Conservation (phyloP, 2,797 vertebrate genomes). For the Atherinosoma microstoma region DNA sequence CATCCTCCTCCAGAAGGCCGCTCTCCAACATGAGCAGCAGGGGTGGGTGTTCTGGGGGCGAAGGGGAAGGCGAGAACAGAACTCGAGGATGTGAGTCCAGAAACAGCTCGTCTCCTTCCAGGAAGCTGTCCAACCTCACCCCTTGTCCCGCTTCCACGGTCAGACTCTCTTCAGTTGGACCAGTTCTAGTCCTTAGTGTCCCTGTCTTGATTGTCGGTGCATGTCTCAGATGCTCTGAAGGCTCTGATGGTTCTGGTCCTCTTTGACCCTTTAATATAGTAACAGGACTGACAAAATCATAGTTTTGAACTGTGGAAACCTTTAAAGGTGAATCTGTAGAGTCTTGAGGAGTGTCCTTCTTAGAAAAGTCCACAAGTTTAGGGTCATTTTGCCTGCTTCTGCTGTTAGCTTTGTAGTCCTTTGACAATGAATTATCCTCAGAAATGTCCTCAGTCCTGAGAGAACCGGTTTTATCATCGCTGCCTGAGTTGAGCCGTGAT, state of each 20-base stretch:
- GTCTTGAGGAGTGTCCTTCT: slow-evolving; percentile 32
- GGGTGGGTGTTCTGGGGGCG: slow-evolving; percentile 79
- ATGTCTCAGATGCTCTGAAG: slow-evolving; percentile 23
- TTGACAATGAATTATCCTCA: slow-evolving; percentile 45
- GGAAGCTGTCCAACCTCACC: slow-evolving; percentile 43
- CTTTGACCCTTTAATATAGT: slow-evolving; percentile 17
- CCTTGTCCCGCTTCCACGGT: slow-evolving; percentile 41
- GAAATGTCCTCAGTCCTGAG: slow-evolving; percentile 52
- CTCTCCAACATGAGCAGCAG: slow-evolving; percentile 82
- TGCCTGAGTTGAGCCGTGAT: slow-evolving; percentile 41
- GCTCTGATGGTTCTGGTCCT: slow-evolving; percentile 35
- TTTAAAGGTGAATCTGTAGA: slow-evolving; percentile 13
- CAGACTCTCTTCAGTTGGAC: slow-evolving; percentile 12
- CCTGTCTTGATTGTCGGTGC: not conserved
- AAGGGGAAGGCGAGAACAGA: slow-evolving; percentile 79
- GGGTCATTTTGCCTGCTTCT: slow-evolving; percentile 38
- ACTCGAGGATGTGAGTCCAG: slow-evolving; percentile 83
- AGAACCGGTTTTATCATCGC: slow-evolving; percentile 25
- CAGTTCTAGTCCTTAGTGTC: slow-evolving; percentile 11
- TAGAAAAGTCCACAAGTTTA: slow-evolving; percentile 34
- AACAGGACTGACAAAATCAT: slow-evolving; percentile 21
- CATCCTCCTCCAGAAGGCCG: slow-evolving; percentile 66
- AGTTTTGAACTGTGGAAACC: slow-evolving; percentile 25
- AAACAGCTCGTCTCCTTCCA: slow-evolving; percentile 78
- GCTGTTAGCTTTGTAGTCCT: slow-evolving; percentile 57